These are phyloP conservation scores for Tetragonula clypearis DNA, from an alignment of 1,140 invertebrate species.

Conservation along the genomic window DNA sequence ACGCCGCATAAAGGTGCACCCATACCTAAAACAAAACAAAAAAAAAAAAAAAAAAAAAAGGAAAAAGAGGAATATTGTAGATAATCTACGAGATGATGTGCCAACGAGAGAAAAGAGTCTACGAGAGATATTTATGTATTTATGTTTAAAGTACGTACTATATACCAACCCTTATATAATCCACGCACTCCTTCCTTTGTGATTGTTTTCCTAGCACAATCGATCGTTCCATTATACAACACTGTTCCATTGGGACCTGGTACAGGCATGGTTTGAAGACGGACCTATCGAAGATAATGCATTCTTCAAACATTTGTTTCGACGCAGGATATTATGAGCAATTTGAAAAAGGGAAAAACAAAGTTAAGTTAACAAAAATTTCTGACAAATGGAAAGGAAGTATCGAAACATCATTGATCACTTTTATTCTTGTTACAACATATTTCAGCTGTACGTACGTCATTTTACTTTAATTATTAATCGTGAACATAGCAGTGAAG, in stretches of 20 bases:
- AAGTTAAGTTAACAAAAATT: not conserved
- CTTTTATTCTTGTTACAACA: not conserved
- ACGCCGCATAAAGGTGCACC: constrained; percentile 88
- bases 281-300: constrained; percentile 83
- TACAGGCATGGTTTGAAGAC: constrained; percentile 96
- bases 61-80: not conserved
- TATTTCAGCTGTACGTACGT: not conserved
- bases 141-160: not conserved
- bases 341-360: not conserved
- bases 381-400: not conserved
- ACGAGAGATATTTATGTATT: not conserved
- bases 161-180: constrained; percentile 89
- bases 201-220: constrained; percentile 97
- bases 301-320: not conserved
- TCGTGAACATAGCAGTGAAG: not conserved
- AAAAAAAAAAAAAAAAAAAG: no score
- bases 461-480: not conserved
- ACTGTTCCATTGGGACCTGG: constrained; percentile 88
- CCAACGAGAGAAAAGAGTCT: not conserved
- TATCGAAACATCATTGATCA: not conserved
- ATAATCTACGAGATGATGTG: not conserved
- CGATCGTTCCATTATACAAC: constrained; percentile 94
- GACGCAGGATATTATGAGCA: not conserved
- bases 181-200: constrained; percentile 92
- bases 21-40: constrained; percentile 82